Evolutionary conservation across 2,113 vertebrate genomes (phyloP).

Genomic region (Acrocephalus kingi): DNA sequence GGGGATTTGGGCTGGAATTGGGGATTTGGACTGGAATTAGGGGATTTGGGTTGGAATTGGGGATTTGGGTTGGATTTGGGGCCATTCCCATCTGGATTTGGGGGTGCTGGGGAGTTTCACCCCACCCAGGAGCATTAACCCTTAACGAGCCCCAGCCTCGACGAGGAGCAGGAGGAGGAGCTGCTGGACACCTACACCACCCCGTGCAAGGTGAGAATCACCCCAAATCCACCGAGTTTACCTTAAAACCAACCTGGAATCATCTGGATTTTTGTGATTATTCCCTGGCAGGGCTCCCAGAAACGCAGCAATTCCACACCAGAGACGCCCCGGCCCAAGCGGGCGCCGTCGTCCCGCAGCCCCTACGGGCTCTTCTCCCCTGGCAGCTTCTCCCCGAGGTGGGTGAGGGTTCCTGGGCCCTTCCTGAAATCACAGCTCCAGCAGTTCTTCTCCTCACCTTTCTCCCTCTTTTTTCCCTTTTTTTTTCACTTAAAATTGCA

Average conservation of each 20-base stretch:
- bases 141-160: constrained; percentile 75
- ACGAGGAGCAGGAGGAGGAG: constrained; percentile 83
- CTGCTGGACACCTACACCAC: constrained; percentile 87
- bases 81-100: not conserved
- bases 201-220: constrained; percentile 80
- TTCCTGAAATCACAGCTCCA: fast-evolving
- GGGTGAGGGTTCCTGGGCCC: not conserved
- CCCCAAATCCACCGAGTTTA: fast-evolving
- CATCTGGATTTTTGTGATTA: fast-evolving
- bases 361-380: constrained; percentile 85
- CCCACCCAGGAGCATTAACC: not conserved
- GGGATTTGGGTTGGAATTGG: no score
- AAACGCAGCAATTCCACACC: constrained; percentile 84
- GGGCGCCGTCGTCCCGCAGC: constrained; percentile 73
- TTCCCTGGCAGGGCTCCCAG: constrained; percentile 75
- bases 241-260: fast-evolving
- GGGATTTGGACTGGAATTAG: no score
- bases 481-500: fast-evolving
- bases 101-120: fast-evolving
- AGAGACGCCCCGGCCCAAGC: constrained; percentile 84
- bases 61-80: no score
- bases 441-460: not conserved
- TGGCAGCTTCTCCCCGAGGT: constrained; percentile 85
- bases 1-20: no score
- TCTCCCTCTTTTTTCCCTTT: no score